Evolutionary conservation across 2,888 invertebrate genomes (phyloP), one percentile per base, ranked within the genome.

Genomic region (Nomada hirtipes): DNA sequence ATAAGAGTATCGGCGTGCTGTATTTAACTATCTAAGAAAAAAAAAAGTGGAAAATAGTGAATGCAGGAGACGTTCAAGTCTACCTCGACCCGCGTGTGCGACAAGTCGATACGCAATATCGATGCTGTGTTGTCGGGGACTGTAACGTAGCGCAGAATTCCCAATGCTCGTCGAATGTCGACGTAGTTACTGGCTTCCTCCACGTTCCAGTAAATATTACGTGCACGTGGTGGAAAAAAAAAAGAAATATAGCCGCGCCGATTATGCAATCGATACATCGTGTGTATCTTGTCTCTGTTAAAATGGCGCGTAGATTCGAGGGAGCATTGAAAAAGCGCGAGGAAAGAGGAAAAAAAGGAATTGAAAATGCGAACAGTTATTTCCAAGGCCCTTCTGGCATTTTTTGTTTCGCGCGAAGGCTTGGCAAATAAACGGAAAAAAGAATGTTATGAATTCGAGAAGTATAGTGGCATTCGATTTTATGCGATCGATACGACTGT

Each of bases 41-140:
- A 20, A 61, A 26, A 10, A 36, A 36, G 36, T 36, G 7, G 7
- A 7, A 7, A 36, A 7, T 36, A 36, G 36, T 36, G 36, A 2
- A 20, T n/a, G 0, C 59, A 65, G 29, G 61, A 47, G 69, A n/a
- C 67, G 13, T 42, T 36, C 52, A 20, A 50, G 42, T 2, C 10
- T 20, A 20, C 23, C 53, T 47, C 57, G 80, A 78, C 67, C 52
- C 23, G 2, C 11, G 70, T 65, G 71, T 60, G 18, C 52, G 65
- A 74, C 29, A 65, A 23, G 64, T 76, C 52, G 64, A 60, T 26
- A 44, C 44, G 50, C 42, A 68, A 60, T 63, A 67, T 57, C 69
- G 65, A 11, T 15, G 29, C n/a, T 55, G n/a, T 20, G 13, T 57
- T n/a, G 10, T 2, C 36, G 57, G 7, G 26, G 47, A 67, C 60